Conservation (phyloP, 2,113 vertebrate species). For the Spheniscus mendiculus region DNA sequence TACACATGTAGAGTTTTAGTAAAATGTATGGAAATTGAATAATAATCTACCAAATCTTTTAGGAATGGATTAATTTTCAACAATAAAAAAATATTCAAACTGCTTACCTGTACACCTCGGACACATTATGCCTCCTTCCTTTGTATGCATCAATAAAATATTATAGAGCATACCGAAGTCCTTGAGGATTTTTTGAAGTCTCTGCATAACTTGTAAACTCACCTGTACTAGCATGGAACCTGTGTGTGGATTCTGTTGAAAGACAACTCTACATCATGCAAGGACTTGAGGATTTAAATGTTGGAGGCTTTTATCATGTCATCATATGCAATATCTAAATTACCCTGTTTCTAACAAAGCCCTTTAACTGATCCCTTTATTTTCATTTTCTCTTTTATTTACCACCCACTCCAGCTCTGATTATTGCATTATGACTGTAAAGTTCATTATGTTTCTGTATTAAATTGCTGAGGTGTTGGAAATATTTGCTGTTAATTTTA, state of each 20-base stretch:
- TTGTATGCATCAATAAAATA: not conserved
- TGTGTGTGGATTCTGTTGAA: not conserved
- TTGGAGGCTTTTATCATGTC: not conserved
- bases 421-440: not conserved
- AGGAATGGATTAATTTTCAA: not conserved
- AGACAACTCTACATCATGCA: not conserved
- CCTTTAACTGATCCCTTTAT: not conserved
- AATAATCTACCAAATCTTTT: not conserved
- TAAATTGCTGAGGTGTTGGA: not conserved
- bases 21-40: not conserved
- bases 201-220: not conserved
- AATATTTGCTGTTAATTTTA: not conserved
- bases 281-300: not conserved
- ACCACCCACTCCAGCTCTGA: not conserved
- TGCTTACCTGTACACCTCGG: not conserved
- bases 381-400: not conserved
- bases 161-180: not conserved
- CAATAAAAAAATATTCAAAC: not conserved
- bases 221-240: not conserved
- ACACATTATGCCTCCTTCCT: not conserved
- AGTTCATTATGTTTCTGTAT: not conserved
- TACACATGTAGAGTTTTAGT: not conserved
- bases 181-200: not conserved
- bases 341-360: not conserved
- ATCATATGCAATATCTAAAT: not conserved